These are phyloP conservation scores for Hydrolagus colliei DNA, from an alignment of 2,797 vertebrate species.

Conservation along the genomic window DNA sequence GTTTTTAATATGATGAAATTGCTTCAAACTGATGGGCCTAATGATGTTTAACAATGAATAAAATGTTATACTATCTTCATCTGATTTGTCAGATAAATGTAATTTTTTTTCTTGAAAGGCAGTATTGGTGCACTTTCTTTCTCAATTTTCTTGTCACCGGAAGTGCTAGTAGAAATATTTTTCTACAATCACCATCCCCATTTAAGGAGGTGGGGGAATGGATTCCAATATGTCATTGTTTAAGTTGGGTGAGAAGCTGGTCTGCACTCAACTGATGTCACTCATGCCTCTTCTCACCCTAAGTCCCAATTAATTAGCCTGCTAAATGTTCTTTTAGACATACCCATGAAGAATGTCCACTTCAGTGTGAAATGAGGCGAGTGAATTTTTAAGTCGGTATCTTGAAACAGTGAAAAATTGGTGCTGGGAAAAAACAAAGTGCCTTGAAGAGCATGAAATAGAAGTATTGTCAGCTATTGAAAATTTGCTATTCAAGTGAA, in stretches of 20 bases:
- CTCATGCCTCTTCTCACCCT: neutral
- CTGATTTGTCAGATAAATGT: neutral
- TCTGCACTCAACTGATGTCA: too few relatives aligned
- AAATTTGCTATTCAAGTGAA: neutral
- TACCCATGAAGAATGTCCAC: too few relatives aligned
- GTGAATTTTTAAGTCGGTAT: too few relatives aligned
- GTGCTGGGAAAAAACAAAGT: neutral
- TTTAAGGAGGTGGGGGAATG: neutral
- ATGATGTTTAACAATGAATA: neutral
- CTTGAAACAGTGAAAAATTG: too few relatives aligned
- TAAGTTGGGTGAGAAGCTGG: neutral
- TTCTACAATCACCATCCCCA: neutral
- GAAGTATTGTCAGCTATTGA: neutral
- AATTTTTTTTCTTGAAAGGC: neutral
- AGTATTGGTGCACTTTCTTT: neutral
- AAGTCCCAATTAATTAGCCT: too few relatives aligned
- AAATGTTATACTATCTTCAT: neutral
- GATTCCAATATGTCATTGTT: neutral
- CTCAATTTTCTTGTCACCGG: neutral
- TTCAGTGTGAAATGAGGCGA: too few relatives aligned
- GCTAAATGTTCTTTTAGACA: neutral
- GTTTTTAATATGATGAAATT: neutral
- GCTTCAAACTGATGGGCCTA: neutral
- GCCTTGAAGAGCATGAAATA: too few relatives aligned
- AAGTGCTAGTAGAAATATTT: neutral